These are phyloP conservation scores for Andrena trimmerana DNA, from an alignment of 2,888 invertebrate species.

Conservation along the genomic window DNA sequence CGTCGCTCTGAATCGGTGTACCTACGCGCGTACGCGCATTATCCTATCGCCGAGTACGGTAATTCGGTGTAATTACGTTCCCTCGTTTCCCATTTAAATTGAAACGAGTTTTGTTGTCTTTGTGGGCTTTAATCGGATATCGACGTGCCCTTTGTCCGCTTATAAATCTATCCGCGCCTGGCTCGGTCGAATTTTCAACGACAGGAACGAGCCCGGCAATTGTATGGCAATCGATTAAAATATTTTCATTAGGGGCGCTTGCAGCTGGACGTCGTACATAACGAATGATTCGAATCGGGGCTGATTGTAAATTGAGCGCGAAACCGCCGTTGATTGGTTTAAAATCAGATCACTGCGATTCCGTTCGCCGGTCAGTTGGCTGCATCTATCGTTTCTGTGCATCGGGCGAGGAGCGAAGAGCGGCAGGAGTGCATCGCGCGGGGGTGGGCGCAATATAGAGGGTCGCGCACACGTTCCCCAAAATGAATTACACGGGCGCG, in stretches of 20 bases:
- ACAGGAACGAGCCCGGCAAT: constrained; percentile 52
- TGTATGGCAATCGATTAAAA: constrained; percentile 72
- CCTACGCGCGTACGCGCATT: not conserved
- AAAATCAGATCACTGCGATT: constrained; percentile 83
- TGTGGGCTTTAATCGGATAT: constrained; percentile 49
- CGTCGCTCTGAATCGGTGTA: not conserved
- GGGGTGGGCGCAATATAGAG: constrained; percentile 60
- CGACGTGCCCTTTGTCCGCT: constrained; percentile 23
- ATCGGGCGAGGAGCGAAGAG: constrained; percentile 58
- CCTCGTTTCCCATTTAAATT: constrained; percentile 51
- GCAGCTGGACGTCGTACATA: constrained; percentile 65
- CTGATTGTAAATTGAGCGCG: constrained; percentile 84
- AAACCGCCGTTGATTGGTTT: constrained; percentile 84
- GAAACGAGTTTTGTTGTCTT: constrained; percentile 53
- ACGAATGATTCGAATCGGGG: constrained; percentile 77
- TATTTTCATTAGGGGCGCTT: constrained; percentile 70
- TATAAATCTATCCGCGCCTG: constrained; percentile 35
- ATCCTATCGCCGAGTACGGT: constrained; percentile 17
- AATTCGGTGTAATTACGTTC: constrained; percentile 37
- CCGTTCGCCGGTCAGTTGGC: constrained; percentile 71
- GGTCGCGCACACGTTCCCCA: constrained; percentile 66
- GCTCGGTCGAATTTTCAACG: constrained; percentile 49
- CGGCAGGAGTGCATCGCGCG: constrained; percentile 51
- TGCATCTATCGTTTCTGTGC: constrained; percentile 75
- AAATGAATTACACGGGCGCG: constrained; percentile 80